Percentiles rank a stretch among this genome's conserved stretches.
phyloP scores from a whole-genome alignment of 2,888 invertebrate species.

The Cordilura impudica region DNA sequence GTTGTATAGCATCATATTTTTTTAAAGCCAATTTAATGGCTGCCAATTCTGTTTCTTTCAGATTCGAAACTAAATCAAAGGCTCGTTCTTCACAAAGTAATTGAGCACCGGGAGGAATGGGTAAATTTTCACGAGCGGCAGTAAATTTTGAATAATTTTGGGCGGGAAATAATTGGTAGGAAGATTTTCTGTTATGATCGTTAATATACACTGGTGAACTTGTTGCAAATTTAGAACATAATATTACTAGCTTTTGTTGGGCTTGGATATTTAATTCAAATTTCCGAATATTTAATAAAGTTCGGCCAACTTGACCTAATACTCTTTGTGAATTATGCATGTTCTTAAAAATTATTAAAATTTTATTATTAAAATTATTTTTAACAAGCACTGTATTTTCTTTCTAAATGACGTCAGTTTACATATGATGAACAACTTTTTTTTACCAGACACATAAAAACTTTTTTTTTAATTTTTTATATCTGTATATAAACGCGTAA shows the following conservation, averaged over 20 bases:
- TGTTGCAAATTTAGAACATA: slow-evolving; percentile 16
- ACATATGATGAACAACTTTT: slow-evolving; percentile 6
- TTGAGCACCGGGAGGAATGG: slow-evolving; percentile 46
- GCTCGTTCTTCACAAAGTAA: slow-evolving; percentile 85
- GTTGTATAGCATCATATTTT: slow-evolving; percentile 85
- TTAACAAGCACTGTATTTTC: slow-evolving; percentile 11
- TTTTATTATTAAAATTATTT: neutral
- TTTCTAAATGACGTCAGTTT: slow-evolving; percentile 57
- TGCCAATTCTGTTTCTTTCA: slow-evolving; percentile 86
- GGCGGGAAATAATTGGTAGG: slow-evolving; percentile 33
- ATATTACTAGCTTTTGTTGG: slow-evolving; percentile 42
- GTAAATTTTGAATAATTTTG: slow-evolving; percentile 67
- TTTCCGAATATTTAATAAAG: slow-evolving; percentile 43
- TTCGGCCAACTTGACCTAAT: slow-evolving; percentile 48
- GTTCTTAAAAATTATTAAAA: neutral
- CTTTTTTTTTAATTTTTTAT: neutral
- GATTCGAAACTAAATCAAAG: slow-evolving; percentile 84
- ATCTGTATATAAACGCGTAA: slow-evolving; percentile 13
- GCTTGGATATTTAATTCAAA: slow-evolving; percentile 20
- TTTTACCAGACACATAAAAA: slow-evolving; percentile 1
- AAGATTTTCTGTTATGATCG: slow-evolving; percentile 1
- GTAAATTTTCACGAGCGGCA: slow-evolving; percentile 58
- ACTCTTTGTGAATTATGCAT: slow-evolving; percentile 53
- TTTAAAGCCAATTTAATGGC: slow-evolving; percentile 84
- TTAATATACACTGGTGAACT: neutral